Evolutionary conservation across 30 jellyfish, hydroid and myxozoan species (phyloP).

Genomic region (Turritopsis dohrnii): DNA sequence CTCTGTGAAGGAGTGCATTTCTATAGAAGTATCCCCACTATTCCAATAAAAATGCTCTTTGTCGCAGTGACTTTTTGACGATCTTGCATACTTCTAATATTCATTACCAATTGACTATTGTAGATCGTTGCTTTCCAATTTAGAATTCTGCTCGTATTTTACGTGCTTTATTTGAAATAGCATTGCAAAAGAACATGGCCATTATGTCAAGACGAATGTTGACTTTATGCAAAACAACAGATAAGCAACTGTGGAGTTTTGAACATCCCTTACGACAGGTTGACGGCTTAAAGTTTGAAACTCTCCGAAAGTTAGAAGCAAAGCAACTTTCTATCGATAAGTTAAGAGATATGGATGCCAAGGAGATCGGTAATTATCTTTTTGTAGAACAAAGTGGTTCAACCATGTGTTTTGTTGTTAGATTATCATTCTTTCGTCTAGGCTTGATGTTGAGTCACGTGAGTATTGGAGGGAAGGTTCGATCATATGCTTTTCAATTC

Average conservation of each 20-base stretch:
- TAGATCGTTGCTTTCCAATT: not conserved
- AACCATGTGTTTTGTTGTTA: not conserved
- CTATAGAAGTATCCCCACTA: too few relatives aligned
- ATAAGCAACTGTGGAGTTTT: constrained; percentile 79
- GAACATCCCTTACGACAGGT: constrained; percentile 96
- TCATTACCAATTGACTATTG: too few relatives aligned
- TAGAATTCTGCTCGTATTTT: constrained; percentile 85
- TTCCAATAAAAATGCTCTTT: too few relatives aligned
- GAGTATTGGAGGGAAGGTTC: constrained; percentile 71
- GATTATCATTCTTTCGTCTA: constrained; percentile 1
- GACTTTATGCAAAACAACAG: constrained; percentile 73
- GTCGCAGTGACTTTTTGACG: too few relatives aligned
- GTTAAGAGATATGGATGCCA: constrained; percentile 75
- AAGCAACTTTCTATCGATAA: constrained; percentile 67
- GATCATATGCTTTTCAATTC: constrained; percentile 70
- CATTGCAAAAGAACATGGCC: constrained; percentile 87
- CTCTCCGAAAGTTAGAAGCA: constrained; percentile 67
- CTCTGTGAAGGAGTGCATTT: too few relatives aligned
- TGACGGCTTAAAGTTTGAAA: constrained; percentile 72
- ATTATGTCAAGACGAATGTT: constrained; percentile 72
- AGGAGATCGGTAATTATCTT: constrained; percentile 69
- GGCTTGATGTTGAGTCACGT: constrained; percentile 83
- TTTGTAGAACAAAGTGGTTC: not conserved
- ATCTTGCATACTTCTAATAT: too few relatives aligned
- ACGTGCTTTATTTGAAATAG: constrained; percentile 83